Conservation (phyloP, 2,888 invertebrate species). For the Zele albiditarsus region DNA sequence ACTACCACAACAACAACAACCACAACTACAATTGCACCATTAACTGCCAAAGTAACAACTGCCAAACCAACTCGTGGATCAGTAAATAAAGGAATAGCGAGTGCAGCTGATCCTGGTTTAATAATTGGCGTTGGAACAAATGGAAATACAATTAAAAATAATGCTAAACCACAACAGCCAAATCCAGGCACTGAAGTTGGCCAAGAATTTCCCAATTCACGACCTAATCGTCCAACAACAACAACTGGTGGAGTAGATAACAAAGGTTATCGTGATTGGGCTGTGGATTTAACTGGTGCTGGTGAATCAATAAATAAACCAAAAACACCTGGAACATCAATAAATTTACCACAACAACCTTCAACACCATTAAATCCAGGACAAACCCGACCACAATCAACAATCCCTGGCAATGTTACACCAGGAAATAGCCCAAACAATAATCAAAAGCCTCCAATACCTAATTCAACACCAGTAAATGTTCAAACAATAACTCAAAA, state of each 20-base stretch:
- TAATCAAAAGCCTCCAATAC: not conserved
- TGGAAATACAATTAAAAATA: conserved; percentile 56
- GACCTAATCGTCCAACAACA: conserved; percentile 54
- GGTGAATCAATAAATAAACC: conserved; percentile 57
- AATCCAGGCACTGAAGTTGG: conserved; percentile 69
- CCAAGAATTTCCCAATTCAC: conserved; percentile 56
- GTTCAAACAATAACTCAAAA: not conserved
- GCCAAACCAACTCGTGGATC: conserved; percentile 33
- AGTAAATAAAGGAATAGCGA: conserved; percentile 56
- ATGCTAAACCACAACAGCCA: conserved; percentile 55
- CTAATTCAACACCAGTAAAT: not conserved
- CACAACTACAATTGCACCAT: conserved; percentile 26
- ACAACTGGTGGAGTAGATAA: conserved; percentile 55
- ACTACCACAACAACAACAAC: conserved; percentile 25
- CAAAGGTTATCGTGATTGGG: conserved; percentile 65
- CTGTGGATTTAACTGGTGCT: conserved; percentile 64
- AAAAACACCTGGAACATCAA: conserved; percentile 1
- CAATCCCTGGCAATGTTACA: not conserved
- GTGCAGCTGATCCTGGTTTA: conserved; percentile 61
- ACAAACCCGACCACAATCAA: conserved; percentile 13
- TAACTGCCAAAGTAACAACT: conserved; percentile 39
- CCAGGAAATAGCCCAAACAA: not conserved
- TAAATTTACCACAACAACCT: conserved; percentile 26
- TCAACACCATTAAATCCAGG: conserved; percentile 34
- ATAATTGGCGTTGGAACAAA: conserved; percentile 60